Evolutionary conservation across 1,140 invertebrate genomes (phyloP).

Genomic region (Rhizoglyphus robini): DNA sequence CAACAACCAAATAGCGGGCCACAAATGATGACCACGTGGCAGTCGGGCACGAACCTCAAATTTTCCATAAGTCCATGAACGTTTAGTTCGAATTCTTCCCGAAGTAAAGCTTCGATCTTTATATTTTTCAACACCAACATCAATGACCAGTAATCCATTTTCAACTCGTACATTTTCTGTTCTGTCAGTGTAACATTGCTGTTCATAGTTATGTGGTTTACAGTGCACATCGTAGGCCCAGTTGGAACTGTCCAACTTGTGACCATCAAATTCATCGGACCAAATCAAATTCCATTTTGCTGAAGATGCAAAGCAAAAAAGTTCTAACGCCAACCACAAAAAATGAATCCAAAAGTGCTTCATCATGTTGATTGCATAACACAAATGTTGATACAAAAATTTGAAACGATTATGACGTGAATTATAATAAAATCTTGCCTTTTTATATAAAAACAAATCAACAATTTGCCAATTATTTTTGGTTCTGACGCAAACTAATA

Average conservation of each 20-base stretch:
- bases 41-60: conserved; percentile 15
- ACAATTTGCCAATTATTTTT: too few species aligned
- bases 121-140: not conserved
- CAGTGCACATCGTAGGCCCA: conserved; percentile 21
- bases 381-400: too few species aligned
- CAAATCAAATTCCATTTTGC: conserved; percentile 20
- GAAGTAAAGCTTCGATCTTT: conserved; percentile 3
- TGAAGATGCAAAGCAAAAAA: too few species aligned
- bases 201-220: conserved; percentile 9
- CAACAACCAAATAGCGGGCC: conserved; percentile 18
- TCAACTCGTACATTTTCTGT: conserved; percentile 18
- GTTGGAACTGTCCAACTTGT: conserved; percentile 10
- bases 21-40: conserved; percentile 15
- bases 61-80: conserved; percentile 13
- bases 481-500: too few species aligned
- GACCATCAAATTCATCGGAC: conserved; percentile 24
- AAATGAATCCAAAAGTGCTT: too few species aligned
- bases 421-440: too few species aligned
- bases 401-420: too few species aligned
- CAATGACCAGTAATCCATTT: conserved; percentile 17
- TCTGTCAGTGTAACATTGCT: conserved; percentile 10
- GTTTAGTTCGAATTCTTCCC: conserved; percentile 1
- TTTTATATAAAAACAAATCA: too few species aligned
- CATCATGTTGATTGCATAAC: too few species aligned
- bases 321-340: too few species aligned